Base-by-base conservation (phyloP, 1,140 invertebrate genomes). In the Brachionus angularis region DNA sequence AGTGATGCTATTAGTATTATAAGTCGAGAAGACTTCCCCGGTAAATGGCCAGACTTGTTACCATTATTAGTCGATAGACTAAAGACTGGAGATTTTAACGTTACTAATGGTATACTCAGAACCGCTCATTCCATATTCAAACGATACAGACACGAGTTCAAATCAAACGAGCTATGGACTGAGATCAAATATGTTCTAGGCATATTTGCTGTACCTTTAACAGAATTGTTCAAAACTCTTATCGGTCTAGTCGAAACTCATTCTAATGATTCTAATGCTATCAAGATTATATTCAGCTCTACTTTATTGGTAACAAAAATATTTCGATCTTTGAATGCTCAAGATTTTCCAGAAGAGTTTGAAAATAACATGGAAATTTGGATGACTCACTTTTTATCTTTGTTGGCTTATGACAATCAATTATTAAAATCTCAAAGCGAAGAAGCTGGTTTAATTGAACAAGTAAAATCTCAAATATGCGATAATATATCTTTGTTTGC, bases 261-360 rank as follows among this genome's bases (percentile, higher is more conserved):
- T 75, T 85, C 85, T 42, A 86, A 86, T 75, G 92, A 95, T 82
- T 83, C 85, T 0, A 86, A 87, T 75, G 90, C 89, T 1, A 81
- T 96, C 7, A 88, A 88, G 79, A 85, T 94, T 10, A 91, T 96
- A 74, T 95, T 93, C 75, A 89, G 88, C 72, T 94, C 92, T 0
- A 82, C 97, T 47, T 85, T 90, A 21, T 83, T 95, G 1, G 88
- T 96, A n/a, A 89, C 88, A 73, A 96, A 98, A 84, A 90, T 98
- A 23, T 98, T 96, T 82, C 92, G 93, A 80, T 96, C 92, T 2
- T 84, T 98, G 3, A 98, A 97, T 82, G 92, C 86, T 75, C 93
- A 96, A 85, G 95, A 98, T 84, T 82, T 98, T 73, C 94, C 95
- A 0, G 94, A 98, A 83, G 95, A 91, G 84, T 98, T 98, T 83